phyloP scores from a whole-genome alignment of 2,113 vertebrate species.

The Haemorhous mexicanus region DNA sequence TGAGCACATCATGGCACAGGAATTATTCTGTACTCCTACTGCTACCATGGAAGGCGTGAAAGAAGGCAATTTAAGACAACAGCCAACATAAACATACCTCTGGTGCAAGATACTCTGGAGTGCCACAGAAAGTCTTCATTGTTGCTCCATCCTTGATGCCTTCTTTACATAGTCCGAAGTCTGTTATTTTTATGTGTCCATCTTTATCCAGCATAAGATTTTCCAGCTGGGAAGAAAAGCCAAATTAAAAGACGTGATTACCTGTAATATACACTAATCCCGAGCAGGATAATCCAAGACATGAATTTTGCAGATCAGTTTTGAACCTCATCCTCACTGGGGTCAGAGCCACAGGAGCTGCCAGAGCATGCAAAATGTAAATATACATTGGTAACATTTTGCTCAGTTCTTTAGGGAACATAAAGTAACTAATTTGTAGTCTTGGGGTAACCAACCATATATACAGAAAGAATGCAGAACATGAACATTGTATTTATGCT shows the following conservation, averaged over 20 bases:
- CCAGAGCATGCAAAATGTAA: neutral
- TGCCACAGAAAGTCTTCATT: slow-evolving; percentile 99
- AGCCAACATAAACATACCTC: slow-evolving; percentile 76
- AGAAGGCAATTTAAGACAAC: neutral
- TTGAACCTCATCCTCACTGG: neutral
- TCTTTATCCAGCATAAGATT: slow-evolving; percentile 99
- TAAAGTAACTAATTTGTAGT: neutral
- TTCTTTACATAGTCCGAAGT: slow-evolving; percentile 97
- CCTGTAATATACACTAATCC: neutral
- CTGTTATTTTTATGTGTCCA: slow-evolving; percentile 97
- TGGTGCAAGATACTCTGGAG: slow-evolving; percentile 95
- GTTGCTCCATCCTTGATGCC: slow-evolving; percentile 97
- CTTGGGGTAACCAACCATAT: neutral
- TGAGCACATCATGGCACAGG: neutral
- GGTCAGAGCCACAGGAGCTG: neutral
- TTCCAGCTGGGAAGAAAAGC: slow-evolving; percentile 81
- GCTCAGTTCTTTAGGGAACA: neutral
- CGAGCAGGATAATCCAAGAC: neutral
- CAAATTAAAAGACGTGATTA: neutral
- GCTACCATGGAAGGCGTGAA: neutral
- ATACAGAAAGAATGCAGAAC: neutral
- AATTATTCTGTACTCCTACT: neutral
- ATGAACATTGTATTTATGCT: neutral
- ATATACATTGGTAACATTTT: neutral
- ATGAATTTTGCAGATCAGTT: neutral